These are phyloP conservation scores for Rhinella marina DNA, from an alignment of 2,797 vertebrate species.

Conservation along the genomic window DNA sequence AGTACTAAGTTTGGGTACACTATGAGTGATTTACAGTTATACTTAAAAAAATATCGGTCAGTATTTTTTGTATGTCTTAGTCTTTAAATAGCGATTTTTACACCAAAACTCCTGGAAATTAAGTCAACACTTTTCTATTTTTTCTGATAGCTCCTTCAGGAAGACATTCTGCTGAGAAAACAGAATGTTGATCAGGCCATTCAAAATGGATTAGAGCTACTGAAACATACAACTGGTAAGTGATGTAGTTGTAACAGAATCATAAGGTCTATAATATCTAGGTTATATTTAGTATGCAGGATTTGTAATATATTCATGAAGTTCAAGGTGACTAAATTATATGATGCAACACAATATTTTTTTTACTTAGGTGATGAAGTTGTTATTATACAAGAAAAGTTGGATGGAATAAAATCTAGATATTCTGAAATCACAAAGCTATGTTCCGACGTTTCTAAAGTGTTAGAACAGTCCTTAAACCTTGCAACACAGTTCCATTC, in stretches of 20 bases:
- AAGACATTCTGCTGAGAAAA: slow-evolving; percentile 88
- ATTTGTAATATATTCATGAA: background rate
- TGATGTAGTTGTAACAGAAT: background rate
- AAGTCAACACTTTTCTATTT: background rate
- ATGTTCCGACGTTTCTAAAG: slow-evolving; percentile 84
- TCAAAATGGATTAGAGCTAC: slow-evolving; percentile 91
- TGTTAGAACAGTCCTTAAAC: slow-evolving; percentile 84
- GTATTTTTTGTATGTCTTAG: background rate
- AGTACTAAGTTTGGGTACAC: too few relatives aligned
- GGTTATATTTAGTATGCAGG: background rate
- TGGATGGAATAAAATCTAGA: slow-evolving; percentile 92
- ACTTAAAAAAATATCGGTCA: background rate
- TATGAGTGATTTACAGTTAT: background rate
- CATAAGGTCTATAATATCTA: background rate
- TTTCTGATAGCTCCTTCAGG: slow-evolving; percentile 83
- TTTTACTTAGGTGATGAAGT: slow-evolving; percentile 90
- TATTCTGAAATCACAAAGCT: slow-evolving; percentile 90
- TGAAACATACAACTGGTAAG: slow-evolving; percentile 97
- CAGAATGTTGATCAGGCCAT: slow-evolving; percentile 91
- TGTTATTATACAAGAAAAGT: slow-evolving; percentile 93
- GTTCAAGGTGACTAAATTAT: too few relatives aligned
- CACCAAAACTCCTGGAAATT: background rate
- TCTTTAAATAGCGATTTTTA: background rate
- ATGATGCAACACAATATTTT: slow-evolving; percentile 51
- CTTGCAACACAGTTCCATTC: slow-evolving; percentile 83